Base-by-base conservation (phyloP, 2,888 invertebrate species). In the Abrostola triplasia region DNA sequence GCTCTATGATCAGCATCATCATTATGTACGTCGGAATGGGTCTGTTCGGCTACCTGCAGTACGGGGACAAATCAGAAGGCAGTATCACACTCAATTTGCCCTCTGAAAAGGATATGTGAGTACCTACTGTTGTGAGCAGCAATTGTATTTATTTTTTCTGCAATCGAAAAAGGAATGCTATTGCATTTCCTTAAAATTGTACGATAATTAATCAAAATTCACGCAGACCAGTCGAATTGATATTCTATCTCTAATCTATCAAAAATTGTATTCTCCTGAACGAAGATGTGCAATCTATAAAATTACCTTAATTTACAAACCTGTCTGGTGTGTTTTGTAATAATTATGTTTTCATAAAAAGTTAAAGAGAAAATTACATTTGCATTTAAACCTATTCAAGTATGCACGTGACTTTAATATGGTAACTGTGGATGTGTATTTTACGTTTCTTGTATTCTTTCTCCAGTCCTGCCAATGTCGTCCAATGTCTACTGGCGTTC, bases 41-140 rank as follows among this genome's bases (percentile, higher is more conserved):
- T 0, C 96, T 99, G 64, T 97, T 98, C 84, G 99, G 99, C 0
- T 99, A 98, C 90, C 91, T 99, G 50, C 96, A 97, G 73, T 99
- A 97, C 84, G 99, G 99, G 0, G 89, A 95, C 10, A 81, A 84
- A 0, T 95, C 97, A 0, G 84, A 95, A 57, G 98, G 98, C 58
- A 98, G 97, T 80, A 97, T 99, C 77, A 99, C 99, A 0, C 95
- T 99, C 5, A 98, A 98, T 89, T 92, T 99, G 66, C 97, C 97
- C 0, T 88, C 95, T 0, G 86, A 95, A 0, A 77, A 61, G 1
- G 96, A 97, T 81, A 83, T 95, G 97, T 97, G 91, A 95, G 96
- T 90, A 36, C 8, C 24, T 37, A 35, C 50, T 12, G 10, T 36
- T 60, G 12, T 59, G 44, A 6, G 5, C 1, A 4, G 0, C 9